Evolutionary conservation across 2,113 vertebrate genomes (phyloP).

Genomic region (Ia io): DNA sequence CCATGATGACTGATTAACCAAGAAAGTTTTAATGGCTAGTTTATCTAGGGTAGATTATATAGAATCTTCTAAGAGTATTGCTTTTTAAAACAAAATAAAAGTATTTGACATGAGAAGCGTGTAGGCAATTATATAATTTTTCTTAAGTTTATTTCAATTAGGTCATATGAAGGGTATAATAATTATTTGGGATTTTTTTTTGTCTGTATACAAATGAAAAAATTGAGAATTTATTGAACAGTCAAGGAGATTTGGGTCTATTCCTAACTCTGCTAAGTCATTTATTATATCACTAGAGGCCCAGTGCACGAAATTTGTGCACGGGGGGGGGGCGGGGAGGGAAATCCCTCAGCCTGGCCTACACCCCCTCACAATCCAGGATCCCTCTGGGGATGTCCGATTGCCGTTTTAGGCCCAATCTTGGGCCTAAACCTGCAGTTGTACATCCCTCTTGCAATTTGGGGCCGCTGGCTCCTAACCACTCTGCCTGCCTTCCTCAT

Average conservation of each 20-base stretch:
- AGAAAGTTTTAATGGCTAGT: background rate
- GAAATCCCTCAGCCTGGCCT: too few species aligned
- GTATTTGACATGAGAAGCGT: slow-evolving; percentile 4
- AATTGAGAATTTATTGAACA: background rate
- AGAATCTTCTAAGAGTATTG: background rate
- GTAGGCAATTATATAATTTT: background rate
- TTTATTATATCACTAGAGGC: background rate
- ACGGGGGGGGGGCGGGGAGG: too few species aligned
- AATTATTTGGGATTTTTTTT: slow-evolving; percentile 16
- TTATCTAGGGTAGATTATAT: background rate
- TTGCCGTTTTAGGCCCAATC: too few species aligned
- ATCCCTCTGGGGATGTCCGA: too few species aligned
- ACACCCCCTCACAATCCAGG: too few species aligned
- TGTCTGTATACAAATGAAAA: background rate
- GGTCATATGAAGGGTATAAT: background rate
- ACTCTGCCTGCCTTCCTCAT: too few species aligned
- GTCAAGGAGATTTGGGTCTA: background rate
- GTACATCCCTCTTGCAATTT: too few species aligned
- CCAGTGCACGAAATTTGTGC: too few species aligned
- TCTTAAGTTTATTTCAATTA: slow-evolving; percentile 17
- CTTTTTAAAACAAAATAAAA: slow-evolving; percentile 44
- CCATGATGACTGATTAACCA: background rate
- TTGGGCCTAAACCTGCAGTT: too few species aligned
- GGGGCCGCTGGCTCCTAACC: too few species aligned
- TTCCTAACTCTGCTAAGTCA: background rate